Evolutionary conservation across 1,140 invertebrate species (phyloP).

Genomic region (Tetramorium simillimum): DNA sequence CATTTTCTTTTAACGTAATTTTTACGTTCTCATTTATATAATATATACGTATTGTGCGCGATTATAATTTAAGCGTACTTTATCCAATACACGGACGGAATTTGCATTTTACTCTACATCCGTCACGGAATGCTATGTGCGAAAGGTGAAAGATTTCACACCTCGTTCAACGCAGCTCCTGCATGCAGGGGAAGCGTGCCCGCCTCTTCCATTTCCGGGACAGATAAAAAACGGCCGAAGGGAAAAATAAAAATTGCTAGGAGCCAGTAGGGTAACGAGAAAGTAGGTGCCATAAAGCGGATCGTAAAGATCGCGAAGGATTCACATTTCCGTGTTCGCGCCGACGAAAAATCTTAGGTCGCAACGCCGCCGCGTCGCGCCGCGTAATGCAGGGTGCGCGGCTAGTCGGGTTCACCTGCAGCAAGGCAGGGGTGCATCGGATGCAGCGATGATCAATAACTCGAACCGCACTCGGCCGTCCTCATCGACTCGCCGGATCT

Average conservation of each 20-base stretch:
- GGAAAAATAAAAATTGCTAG: slow-evolving; percentile 45
- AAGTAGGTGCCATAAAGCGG: slow-evolving; percentile 22
- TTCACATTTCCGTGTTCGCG: slow-evolving; percentile 1
- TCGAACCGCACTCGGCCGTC: slow-evolving; percentile 68
- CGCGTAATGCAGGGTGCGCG: slow-evolving; percentile 22
- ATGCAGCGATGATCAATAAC: slow-evolving; percentile 76
- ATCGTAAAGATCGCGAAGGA: slow-evolving; percentile 15
- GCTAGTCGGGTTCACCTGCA: slow-evolving; percentile 58
- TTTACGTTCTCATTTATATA: background rate
- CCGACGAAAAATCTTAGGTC: slow-evolving; percentile 34
- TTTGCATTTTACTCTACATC: slow-evolving; percentile 3
- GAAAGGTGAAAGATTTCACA: slow-evolving; percentile 27
- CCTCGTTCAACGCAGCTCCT: slow-evolving; percentile 8
- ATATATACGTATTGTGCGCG: background rate
- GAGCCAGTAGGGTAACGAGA: slow-evolving; percentile 21
- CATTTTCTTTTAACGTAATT: background rate
- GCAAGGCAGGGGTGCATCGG: slow-evolving; percentile 60
- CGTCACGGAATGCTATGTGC: background rate
- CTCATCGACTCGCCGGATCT: slow-evolving; percentile 71
- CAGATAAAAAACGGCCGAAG: slow-evolving; percentile 35
- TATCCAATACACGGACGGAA: background rate
- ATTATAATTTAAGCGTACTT: background rate
- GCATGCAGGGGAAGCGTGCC: background rate
- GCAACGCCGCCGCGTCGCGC: slow-evolving; percentile 4
- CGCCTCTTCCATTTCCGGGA: background rate